These are phyloP conservation scores for Edolisoma coerulescens DNA, from an alignment of 2,113 vertebrate species.

Conservation along the genomic window DNA sequence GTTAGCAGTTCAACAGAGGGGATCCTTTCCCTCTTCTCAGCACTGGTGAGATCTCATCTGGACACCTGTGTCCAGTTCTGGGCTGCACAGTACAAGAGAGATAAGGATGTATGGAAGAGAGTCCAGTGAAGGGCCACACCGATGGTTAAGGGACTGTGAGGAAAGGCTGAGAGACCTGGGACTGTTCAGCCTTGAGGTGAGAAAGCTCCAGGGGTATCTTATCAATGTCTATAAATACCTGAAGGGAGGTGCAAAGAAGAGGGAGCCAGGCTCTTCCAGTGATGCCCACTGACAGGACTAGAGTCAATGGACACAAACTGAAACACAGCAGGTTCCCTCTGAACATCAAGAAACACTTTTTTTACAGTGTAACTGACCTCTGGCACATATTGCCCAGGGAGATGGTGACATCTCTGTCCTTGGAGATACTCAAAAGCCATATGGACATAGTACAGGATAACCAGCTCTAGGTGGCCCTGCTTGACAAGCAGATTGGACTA, in stretches of 20 bases:
- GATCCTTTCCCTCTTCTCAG: neutral
- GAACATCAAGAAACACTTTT: neutral
- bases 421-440: neutral
- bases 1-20: neutral
- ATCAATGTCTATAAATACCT: neutral
- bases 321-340: neutral
- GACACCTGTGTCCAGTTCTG: neutral
- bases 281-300: neutral
- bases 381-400: neutral
- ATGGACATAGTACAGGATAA: neutral
- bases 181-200: neutral
- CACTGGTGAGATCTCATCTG: neutral
- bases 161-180: neutral
- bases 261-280: neutral
- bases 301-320: neutral
- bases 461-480: neutral
- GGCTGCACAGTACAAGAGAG: neutral
- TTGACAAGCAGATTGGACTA: neutral
- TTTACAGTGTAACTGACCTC: neutral
- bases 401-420: neutral
- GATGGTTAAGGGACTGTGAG: neutral
- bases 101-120: fast-evolving
- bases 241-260: neutral
- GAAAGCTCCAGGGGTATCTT: neutral
- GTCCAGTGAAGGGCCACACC: neutral